phyloP scores from a whole-genome alignment of 2,888 invertebrate genomes.

The Horisme vitalbata region DNA sequence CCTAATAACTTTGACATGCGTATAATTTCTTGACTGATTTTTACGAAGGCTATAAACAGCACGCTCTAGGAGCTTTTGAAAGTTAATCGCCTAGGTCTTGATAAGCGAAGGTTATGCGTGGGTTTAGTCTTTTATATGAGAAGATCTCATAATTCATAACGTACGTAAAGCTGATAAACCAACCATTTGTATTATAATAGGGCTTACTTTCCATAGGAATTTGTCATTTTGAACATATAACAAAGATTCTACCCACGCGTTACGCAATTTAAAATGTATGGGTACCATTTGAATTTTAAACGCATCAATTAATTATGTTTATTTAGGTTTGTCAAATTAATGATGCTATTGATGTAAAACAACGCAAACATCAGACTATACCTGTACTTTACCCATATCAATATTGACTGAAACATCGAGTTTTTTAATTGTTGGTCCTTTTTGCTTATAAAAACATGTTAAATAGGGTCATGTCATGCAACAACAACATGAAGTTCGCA shows the following conservation, averaged over 20 bases:
- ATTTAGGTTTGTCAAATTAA: slow-evolving; percentile 25
- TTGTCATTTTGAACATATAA: slow-evolving; percentile 6
- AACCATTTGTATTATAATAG: slow-evolving; percentile 4
- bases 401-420: too few species aligned
- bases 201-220: slow-evolving; percentile 1
- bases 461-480: too few species aligned
- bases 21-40: slow-evolving; percentile 45
- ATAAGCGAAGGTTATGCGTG: slow-evolving; percentile 43
- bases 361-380: neutral
- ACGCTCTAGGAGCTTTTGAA: slow-evolving; percentile 46
- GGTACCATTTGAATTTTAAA: slow-evolving; percentile 8
- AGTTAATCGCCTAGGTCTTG: slow-evolving; percentile 32
- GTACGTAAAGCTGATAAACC: slow-evolving; percentile 1
- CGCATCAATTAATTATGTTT: slow-evolving; percentile 21
- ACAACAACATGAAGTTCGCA: too few species aligned
- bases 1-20: slow-evolving; percentile 48
- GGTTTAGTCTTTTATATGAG: slow-evolving; percentile 35
- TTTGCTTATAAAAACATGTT: too few species aligned
- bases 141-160: slow-evolving; percentile 3
- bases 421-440: too few species aligned
- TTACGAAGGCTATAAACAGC: slow-evolving; percentile 49
- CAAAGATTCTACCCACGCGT: slow-evolving; percentile 8
- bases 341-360: slow-evolving; percentile 2
- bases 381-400: too few species aligned
- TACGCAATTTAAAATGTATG: slow-evolving; percentile 3